phyloP scores from a whole-genome alignment of 2,888 invertebrate species.

The Loripinus fragilis region DNA sequence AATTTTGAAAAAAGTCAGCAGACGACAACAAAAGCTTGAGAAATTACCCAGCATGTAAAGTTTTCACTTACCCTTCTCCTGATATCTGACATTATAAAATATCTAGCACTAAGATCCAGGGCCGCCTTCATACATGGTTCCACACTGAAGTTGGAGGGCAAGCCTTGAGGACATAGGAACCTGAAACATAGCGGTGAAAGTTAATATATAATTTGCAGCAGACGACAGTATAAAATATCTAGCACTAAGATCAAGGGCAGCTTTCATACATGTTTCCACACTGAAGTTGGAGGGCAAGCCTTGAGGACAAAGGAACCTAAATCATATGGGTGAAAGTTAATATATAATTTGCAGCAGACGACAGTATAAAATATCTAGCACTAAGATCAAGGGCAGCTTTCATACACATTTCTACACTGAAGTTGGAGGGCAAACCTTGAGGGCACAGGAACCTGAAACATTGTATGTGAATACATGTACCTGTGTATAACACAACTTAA shows the following conservation, averaged over 20 bases:
- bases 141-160: slow-evolving; percentile 66
- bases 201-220: too few species aligned
- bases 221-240: slow-evolving; percentile 94
- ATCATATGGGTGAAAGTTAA: slow-evolving; percentile 26
- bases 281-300: slow-evolving; percentile 65
- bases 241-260: slow-evolving; percentile 92
- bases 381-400: slow-evolving; percentile 93
- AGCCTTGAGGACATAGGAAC: slow-evolving; percentile 70
- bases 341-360: too few species aligned
- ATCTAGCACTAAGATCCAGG: slow-evolving; percentile 93
- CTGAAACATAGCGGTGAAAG: slow-evolving; percentile 54
- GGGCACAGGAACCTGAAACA: slow-evolving; percentile 71
- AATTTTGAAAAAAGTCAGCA: too few species aligned
- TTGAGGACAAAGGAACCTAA: slow-evolving; percentile 71
- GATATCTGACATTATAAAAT: slow-evolving; percentile 94
- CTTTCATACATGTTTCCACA: slow-evolving; percentile 87
- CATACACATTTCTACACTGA: slow-evolving; percentile 84
- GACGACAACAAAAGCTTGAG: too few species aligned
- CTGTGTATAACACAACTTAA: too few species aligned
- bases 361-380: slow-evolving; percentile 93
- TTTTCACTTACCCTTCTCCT: slow-evolving; percentile 87
- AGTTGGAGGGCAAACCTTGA: slow-evolving; percentile 65
- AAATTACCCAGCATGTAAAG: too few species aligned
- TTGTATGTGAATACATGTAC: too few species aligned
- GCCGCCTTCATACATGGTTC: slow-evolving; percentile 88